Conservation (phyloP, 2,797 vertebrate genomes). For the Rhabdophis nuchalis region DNA sequence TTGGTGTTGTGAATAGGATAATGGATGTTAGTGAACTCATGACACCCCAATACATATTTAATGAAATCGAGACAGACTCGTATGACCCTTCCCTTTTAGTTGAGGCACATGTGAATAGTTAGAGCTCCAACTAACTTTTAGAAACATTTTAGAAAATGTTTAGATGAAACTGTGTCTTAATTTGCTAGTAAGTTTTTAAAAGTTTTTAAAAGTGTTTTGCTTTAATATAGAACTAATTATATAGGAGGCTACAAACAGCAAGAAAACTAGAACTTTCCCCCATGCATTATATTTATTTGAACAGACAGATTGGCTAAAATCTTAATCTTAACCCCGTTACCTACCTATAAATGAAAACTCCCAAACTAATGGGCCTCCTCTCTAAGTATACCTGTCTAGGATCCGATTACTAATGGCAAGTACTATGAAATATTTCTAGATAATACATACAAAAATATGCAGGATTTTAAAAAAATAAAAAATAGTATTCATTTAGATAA, state of each 20-base stretch:
- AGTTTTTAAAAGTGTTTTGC: neutral
- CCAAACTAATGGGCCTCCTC: neutral
- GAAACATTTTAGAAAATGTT: neutral
- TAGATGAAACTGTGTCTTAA: neutral
- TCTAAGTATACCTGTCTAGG: neutral
- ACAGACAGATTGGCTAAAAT: neutral
- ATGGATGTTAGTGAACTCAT: neutral
- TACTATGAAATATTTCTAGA: neutral
- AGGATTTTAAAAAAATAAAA: neutral
- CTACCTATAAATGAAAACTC: neutral
- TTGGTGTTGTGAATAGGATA: constrained; percentile 4
- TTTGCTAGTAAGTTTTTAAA: neutral
- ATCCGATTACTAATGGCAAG: neutral
- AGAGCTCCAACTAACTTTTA: constrained; percentile 5
- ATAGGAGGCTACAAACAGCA: neutral
- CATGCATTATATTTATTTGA: neutral
- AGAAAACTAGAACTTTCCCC: neutral
- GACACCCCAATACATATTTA: constrained; percentile 28
- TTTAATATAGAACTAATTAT: neutral
- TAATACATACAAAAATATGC: neutral
- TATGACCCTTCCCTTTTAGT: neutral
- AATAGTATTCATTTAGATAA: neutral
- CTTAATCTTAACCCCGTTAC: neutral
- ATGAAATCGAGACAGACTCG: accelerated
- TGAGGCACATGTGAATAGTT: neutral